Percentiles rank a stretch among this genome's conserved stretches.
phyloP scores from a whole-genome alignment of 1,140 invertebrate species.

The Sitophilus oryzae region DNA sequence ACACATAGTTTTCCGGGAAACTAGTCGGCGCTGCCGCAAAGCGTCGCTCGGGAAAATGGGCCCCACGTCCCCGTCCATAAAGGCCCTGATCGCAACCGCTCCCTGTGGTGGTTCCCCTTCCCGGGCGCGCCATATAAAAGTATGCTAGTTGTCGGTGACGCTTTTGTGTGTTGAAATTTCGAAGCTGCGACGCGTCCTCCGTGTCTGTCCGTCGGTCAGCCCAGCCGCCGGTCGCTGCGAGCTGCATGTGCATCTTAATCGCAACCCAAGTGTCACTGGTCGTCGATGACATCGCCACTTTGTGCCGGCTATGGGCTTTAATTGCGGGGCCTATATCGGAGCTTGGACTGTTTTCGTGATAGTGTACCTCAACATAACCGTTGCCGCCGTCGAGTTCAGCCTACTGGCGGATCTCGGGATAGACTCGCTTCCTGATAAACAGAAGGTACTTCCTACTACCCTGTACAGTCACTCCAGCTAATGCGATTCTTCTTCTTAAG shows the following conservation, averaged over 20 bases:
- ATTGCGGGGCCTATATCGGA: constrained; percentile 27
- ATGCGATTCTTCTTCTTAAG: neutral
- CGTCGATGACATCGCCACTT: constrained; percentile 26
- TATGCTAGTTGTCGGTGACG: constrained; percentile 23
- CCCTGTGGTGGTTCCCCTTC: constrained; percentile 16
- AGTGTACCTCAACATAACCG: constrained; percentile 23
- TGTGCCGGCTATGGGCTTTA: constrained; percentile 36
- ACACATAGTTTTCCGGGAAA: too few species aligned
- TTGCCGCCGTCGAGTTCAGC: constrained; percentile 19
- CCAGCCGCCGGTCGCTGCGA: constrained; percentile 7
- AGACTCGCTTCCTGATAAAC: constrained; percentile 29
- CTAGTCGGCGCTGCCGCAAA: too few species aligned
- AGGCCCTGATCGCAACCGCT: neutral
- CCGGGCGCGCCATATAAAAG: constrained; percentile 31
- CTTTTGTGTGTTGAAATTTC: too few species aligned
- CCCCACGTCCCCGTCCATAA: neutral
- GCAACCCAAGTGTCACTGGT: constrained; percentile 15
- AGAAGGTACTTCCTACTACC: constrained; percentile 27
- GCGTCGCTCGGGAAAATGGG: neutral
- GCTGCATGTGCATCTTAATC: constrained; percentile 27
- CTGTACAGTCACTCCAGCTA: neutral
- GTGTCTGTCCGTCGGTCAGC: constrained; percentile 10
- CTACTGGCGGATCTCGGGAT: constrained; percentile 33
- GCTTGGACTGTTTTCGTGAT: constrained; percentile 34
- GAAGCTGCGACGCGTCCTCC: constrained; percentile 17